These are phyloP conservation scores for Chiloscyllium punctatum DNA, from an alignment of 2,797 vertebrate species.

Conservation along the genomic window DNA sequence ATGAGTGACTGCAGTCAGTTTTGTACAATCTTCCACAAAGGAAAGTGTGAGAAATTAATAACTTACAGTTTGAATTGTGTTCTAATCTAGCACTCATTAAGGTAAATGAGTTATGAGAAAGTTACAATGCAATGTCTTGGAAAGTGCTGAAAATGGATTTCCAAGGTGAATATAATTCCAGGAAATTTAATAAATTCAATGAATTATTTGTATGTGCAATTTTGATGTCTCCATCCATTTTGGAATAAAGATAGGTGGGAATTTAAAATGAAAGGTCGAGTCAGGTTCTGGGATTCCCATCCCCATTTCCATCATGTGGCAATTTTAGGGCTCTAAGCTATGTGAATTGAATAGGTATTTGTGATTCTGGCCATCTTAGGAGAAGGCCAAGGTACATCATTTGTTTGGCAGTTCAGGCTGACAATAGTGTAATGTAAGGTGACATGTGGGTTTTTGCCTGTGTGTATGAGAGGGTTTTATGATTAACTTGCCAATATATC, in stretches of 20 bases:
- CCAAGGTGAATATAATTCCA: neutral
- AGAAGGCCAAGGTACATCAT: no score
- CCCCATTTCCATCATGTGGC: no score
- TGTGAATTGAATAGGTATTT: no score
- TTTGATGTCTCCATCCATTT: neutral
- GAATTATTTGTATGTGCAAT: neutral
- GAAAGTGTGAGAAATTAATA: neutral
- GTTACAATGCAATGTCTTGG: neutral
- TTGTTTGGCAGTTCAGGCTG: no score
- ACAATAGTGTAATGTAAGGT: no score
- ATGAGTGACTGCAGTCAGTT: neutral
- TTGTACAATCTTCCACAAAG: neutral
- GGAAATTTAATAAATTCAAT: neutral
- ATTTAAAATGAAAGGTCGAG: no score
- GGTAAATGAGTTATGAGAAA: neutral
- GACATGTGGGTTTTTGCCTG: no score
- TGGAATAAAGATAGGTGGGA: neutral
- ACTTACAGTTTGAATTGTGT: neutral
- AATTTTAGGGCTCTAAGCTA: no score
- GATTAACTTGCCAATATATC: no score
- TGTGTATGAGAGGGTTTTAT: no score
- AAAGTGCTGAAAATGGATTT: neutral
- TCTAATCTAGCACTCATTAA: neutral
- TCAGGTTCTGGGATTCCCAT: neutral
- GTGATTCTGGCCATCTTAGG: no score